These are phyloP conservation scores for Melieria picta DNA, from an alignment of 2,888 invertebrate genomes.

Conservation along the genomic window DNA sequence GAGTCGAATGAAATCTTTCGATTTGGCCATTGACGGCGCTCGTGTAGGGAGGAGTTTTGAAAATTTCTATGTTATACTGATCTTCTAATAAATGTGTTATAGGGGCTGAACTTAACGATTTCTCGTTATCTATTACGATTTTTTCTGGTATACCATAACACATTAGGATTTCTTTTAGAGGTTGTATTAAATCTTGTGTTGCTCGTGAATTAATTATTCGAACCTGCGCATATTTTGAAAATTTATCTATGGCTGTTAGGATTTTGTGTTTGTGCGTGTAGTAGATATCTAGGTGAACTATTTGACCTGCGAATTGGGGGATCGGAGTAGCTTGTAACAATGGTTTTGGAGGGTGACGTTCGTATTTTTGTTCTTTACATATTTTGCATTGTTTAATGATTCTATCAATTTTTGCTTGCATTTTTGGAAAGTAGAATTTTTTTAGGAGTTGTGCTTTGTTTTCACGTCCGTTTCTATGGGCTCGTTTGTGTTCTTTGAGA, in stretches of 20 bases:
- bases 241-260: conserved; percentile 23
- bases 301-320: conserved; percentile 17
- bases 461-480: no score
- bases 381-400: conserved; percentile 19
- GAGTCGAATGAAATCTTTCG: not conserved
- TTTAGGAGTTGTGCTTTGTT: not conserved
- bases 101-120: conserved; percentile 20
- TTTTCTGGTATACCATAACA: conserved; percentile 24
- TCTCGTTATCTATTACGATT: not conserved
- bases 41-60: conserved; percentile 10
- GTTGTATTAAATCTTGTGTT: conserved; percentile 14
- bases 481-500: conserved; percentile 10
- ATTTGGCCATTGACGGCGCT: not conserved
- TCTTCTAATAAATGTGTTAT: not conserved
- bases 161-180: conserved; percentile 7
- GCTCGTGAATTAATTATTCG: conserved; percentile 7
- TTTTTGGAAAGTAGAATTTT: conserved; percentile 16
- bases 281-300: conserved; percentile 24
- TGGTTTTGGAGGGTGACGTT: conserved; percentile 19
- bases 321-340: conserved; percentile 14
- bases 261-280: conserved; percentile 4
- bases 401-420: conserved; percentile 18
- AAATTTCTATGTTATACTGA: not conserved
- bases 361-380: conserved; percentile 27
- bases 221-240: conserved; percentile 22